Percentiles rank a stretch among this genome's conserved stretches.
These are phyloP conservation scores for silkworm (Bombyx mori) DNA, from an alignment of 1,140 invertebrate genomes.

Conservation along the genomic window ASM3026992v2 NC_085107.1:2408001-2408500, in stretches of 20 bases:
- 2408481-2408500: slow-evolving; percentile 42
- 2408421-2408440: slow-evolving; percentile 84
- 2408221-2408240: slow-evolving; percentile 78
- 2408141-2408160: slow-evolving; percentile 70
- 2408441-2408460: slow-evolving; percentile 78
- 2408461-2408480: slow-evolving; percentile 41
- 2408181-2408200: slow-evolving; percentile 42
- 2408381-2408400: slow-evolving; percentile 77
- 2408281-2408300: slow-evolving; percentile 36
- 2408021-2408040: slow-evolving; percentile 59
- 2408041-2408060: slow-evolving; percentile 47
- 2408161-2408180: slow-evolving; percentile 74
- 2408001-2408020: slow-evolving; percentile 31
- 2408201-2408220: slow-evolving; percentile 69
- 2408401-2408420: slow-evolving; percentile 90
- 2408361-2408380: slow-evolving; percentile 72
- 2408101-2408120: slow-evolving; percentile 34
- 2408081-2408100: slow-evolving; percentile 40
- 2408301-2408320: slow-evolving; percentile 37
- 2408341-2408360: slow-evolving; percentile 41
- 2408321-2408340: slow-evolving; percentile 38
- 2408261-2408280: slow-evolving; percentile 69
- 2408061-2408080: slow-evolving; percentile 48
- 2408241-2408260: slow-evolving; percentile 75
- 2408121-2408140: slow-evolving; percentile 27